These are phyloP conservation scores for Gallinago nigripennis DNA, from an alignment of 2,797 vertebrate species.

Conservation along the genomic window DNA sequence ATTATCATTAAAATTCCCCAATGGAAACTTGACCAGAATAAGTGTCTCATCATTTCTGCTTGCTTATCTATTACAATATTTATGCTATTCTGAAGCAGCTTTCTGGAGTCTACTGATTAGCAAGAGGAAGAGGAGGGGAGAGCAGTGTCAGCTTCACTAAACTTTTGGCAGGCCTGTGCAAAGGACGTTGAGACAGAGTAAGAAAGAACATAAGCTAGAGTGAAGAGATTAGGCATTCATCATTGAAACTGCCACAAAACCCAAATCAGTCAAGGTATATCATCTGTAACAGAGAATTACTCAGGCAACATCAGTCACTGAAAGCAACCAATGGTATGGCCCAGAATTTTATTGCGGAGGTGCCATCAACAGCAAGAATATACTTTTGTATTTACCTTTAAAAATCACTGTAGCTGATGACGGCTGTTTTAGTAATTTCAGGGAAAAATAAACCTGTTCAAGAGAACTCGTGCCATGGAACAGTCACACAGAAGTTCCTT, in stretches of 20 bases:
- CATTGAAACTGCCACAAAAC: not conserved
- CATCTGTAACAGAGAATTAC: not conserved
- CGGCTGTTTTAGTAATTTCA: not conserved
- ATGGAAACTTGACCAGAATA: not conserved
- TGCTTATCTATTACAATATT: constrained; percentile 16
- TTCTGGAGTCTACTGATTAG: not conserved
- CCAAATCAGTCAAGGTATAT: not conserved
- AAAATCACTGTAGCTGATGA: not conserved
- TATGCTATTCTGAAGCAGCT: not conserved
- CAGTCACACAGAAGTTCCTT: not conserved
- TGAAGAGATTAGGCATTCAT: constrained; percentile 5
- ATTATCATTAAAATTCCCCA: not conserved
- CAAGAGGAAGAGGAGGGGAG: not conserved
- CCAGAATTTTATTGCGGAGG: not conserved
- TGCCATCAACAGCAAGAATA: not conserved
- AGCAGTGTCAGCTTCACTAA: not conserved
- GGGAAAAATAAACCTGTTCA: not conserved
- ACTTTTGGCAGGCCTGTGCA: not conserved
- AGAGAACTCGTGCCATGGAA: not conserved
- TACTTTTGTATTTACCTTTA: not conserved
- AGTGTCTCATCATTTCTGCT: not conserved
- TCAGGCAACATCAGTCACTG: not conserved
- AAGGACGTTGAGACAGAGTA: not conserved
- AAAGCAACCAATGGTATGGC: not conserved
- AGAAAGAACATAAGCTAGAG: not conserved